Percentiles rank a stretch among this genome's conserved stretches.
phyloP scores from a whole-genome alignment of 2,797 vertebrate species.

The Pseudotriccus pelzelni region DNA sequence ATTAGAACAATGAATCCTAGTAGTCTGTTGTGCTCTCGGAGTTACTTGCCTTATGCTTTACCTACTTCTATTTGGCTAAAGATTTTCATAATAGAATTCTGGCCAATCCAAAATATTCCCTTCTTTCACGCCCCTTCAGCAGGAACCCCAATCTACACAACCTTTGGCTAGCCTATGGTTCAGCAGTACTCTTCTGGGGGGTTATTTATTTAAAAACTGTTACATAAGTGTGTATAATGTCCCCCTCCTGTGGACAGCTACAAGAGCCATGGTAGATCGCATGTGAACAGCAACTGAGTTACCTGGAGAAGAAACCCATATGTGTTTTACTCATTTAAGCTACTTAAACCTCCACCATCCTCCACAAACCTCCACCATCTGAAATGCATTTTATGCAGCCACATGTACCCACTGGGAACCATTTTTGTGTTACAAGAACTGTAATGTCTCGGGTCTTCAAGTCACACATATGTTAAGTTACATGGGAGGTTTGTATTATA shows the following conservation, averaged over 20 bases:
- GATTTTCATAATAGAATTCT: background rate
- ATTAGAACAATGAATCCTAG: background rate
- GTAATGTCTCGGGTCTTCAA: background rate
- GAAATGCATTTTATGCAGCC: background rate
- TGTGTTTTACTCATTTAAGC: background rate
- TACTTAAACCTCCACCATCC: background rate
- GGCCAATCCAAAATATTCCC: background rate
- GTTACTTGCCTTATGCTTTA: background rate
- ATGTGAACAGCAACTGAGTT: background rate
- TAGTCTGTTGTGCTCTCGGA: background rate
- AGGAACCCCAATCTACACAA: accelerated
- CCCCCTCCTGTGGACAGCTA: background rate
- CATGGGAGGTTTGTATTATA: background rate
- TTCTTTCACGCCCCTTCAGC: background rate
- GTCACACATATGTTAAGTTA: background rate
- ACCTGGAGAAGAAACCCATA: background rate
- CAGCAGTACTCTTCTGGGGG: background rate
- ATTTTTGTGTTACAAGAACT: background rate
- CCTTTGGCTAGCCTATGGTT: background rate
- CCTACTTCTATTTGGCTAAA: background rate
- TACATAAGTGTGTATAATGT: background rate
- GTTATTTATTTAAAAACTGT: background rate
- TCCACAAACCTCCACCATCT: background rate
- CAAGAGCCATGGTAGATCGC: background rate
- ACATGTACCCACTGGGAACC: background rate